These are phyloP conservation scores for Protonibea diacanthus DNA, from an alignment of 2,797 vertebrate species.

Conservation along the genomic window DNA sequence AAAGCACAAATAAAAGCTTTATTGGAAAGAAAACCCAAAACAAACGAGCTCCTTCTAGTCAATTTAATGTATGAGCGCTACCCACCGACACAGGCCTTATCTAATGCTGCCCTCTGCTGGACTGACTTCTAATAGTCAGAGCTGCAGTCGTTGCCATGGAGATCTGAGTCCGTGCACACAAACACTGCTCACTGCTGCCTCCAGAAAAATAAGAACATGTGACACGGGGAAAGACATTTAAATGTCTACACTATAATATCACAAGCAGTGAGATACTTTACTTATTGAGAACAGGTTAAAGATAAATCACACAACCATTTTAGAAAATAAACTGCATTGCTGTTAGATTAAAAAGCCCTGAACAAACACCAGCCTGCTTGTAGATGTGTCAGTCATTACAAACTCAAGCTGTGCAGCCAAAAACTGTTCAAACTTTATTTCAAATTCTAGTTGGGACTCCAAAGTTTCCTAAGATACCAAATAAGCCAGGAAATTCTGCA, in stretches of 20 bases:
- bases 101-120: slow-evolving; percentile 74
- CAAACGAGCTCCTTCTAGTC: slow-evolving; percentile 5
- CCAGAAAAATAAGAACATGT: no score
- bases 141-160: background rate
- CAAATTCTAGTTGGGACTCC: no score
- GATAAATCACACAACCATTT: background rate
- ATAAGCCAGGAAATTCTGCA: background rate
- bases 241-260: background rate
- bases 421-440: background rate
- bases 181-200: background rate
- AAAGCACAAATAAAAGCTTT: slow-evolving; percentile 24
- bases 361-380: no score
- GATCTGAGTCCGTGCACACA: background rate
- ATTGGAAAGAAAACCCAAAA: slow-evolving; percentile 11
- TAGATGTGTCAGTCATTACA: background rate
- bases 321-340: background rate
- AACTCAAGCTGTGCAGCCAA: background rate
- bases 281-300: background rate
- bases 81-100: background rate
- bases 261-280: no score
- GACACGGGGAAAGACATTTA: background rate
- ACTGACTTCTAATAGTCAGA: background rate
- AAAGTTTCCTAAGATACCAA: background rate
- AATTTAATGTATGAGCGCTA: background rate
- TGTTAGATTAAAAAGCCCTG: background rate